phyloP scores from a whole-genome alignment of 2,113 vertebrate genomes.

The Coregonus clupeaformis region DNA sequence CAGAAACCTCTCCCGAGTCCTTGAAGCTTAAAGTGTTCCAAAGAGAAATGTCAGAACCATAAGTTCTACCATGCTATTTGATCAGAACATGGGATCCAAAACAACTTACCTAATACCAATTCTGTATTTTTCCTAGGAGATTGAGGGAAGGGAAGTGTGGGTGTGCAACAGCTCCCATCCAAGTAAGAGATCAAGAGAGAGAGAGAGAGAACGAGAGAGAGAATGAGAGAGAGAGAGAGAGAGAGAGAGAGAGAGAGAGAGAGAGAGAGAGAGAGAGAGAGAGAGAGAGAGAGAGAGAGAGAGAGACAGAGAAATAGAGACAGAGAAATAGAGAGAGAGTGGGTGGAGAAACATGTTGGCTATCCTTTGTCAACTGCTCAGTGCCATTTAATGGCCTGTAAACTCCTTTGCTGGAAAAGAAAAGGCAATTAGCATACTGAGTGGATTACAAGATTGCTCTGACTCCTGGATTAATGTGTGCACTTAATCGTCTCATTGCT shows the following conservation, averaged over 20 bases:
- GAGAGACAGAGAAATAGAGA: conserved; percentile 31
- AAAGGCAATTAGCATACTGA: conserved; percentile 75
- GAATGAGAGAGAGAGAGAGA: conserved; percentile 55
- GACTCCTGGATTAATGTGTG: conserved; percentile 75
- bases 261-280: conserved; percentile 12
- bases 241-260: conserved; percentile 47
- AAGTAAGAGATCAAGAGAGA: conserved; percentile 47
- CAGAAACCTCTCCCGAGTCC: conserved; percentile 7
- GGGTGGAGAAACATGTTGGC: conserved; percentile 52
- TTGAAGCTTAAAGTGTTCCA: conserved; percentile 19
- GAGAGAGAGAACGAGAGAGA: conserved; percentile 31
- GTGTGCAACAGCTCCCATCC: conserved; percentile 50
- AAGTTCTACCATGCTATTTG: no score
- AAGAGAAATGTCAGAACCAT: no score
- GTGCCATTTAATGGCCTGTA: conserved; percentile 74
- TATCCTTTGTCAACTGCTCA: conserved; percentile 71
- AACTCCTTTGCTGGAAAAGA: conserved; percentile 68
- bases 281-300: conserved; percentile 48
- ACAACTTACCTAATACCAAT: no score
- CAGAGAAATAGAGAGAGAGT: conserved; percentile 35
- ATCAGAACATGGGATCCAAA: no score
- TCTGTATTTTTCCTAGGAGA: conserved; percentile 4
- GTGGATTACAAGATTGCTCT: conserved; percentile 75
- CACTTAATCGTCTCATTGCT: conserved; percentile 75
- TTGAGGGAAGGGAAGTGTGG: conserved; percentile 10